phyloP scores from a whole-genome alignment of 2,113 vertebrate genomes.

The Tauraco erythrolophus region DNA sequence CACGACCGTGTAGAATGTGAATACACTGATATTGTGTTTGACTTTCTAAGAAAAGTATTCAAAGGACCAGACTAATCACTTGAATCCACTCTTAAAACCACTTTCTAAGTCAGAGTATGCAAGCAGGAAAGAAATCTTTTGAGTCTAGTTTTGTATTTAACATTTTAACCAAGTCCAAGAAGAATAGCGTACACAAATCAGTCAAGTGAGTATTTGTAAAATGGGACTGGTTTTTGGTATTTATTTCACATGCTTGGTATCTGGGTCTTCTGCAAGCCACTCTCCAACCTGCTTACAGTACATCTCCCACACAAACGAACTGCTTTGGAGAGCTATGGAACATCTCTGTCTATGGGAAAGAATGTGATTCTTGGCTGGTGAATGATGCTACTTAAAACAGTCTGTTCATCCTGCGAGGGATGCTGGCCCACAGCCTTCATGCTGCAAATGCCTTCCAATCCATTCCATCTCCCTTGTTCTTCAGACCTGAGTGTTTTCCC shows the following conservation, averaged over 20 bases:
- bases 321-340: background rate
- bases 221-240: background rate
- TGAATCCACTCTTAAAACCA: background rate
- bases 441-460: background rate
- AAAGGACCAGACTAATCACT: constrained; percentile 21
- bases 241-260: background rate
- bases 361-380: background rate
- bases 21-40: background rate
- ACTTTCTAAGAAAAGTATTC: constrained; percentile 24
- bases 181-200: background rate
- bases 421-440: background rate
- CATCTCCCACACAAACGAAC: no score
- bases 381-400: background rate
- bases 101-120: constrained; percentile 6
- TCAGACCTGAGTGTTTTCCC: background rate
- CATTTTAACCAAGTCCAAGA: background rate
- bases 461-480: background rate
- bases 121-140: constrained; percentile 8
- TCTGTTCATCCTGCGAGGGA: background rate
- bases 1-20: background rate
- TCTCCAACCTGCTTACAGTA: background rate
- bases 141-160: background rate
- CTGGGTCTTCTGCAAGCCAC: background rate
- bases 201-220: background rate
- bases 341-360: background rate